Evolutionary conservation across 2,113 vertebrate species (phyloP), one percentile per base, ranked within the genome.

Genomic region (Strix uralensis): DNA sequence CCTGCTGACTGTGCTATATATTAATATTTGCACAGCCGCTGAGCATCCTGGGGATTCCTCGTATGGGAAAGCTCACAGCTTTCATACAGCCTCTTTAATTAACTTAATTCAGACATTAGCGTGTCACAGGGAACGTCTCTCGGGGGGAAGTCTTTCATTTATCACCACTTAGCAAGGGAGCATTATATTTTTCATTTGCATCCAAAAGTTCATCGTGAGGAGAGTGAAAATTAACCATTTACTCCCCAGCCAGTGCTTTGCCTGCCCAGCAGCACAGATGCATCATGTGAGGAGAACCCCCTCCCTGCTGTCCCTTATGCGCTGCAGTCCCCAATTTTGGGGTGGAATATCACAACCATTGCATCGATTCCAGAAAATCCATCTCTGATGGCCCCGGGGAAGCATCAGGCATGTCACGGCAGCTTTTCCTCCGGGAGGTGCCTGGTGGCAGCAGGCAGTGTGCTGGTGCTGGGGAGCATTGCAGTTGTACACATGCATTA

Each of bases 91-190:
- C 86, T 96, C 81, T 96, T 97, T 97, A 97, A 98, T 97, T 97
- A 97, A 97, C 81, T 97, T 96, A 93, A 97, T 96, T 97, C 92
- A 96, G 88, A 96, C 73, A 72, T 97, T 91, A 93, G 52, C 11
- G 20, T 92, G 85, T 95, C 75, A 83, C 36, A 44, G 59, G 93
- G 90, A 96, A 93, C 7, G 15, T 91, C 85, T 96, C 97, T 96
- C 46, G 90, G 81, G 85, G 86, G 54, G 59, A 81, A 92, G 85
- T 70, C 63, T 97, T 97, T 90, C 92, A 62, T 97, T 97, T 96
- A 96, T 96, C 73, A 87, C 75, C 55, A 40, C 89, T 97, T 97
- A 96, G 88, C 79, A 70, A 89, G 86, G 65, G 40, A 85, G 75
- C 58, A 16, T 75, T 75, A 16, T 91, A 44, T 58, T 92, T 94